A percentile compares a stretch with the other conserved stretches of the same genome.
phyloP scores from a whole-genome alignment of 1,140 invertebrate genomes.

The Macrocentrus cingulum region DNA sequence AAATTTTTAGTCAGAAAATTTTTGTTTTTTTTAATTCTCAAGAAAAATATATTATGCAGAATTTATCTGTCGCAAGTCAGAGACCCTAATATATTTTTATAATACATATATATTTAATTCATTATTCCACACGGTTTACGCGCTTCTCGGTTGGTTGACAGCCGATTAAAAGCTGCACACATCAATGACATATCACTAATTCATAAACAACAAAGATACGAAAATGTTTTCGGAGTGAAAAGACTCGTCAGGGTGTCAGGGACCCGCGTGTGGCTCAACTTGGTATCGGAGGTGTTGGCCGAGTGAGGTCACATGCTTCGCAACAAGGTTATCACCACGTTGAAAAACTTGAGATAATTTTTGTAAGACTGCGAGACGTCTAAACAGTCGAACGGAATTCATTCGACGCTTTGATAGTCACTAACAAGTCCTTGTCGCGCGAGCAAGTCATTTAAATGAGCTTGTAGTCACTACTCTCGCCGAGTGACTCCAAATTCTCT shows the following conservation, averaged over 20 bases:
- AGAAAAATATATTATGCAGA: slow-evolving; percentile 1
- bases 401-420: slow-evolving; percentile 19
- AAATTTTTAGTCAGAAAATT: no score
- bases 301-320: slow-evolving; percentile 38
- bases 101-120: no score
- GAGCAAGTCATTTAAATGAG: neutral
- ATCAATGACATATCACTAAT: no score
- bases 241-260: neutral
- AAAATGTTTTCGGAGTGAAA: no score
- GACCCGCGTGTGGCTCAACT: slow-evolving; percentile 32
- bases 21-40: no score
- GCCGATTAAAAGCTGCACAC: no score
- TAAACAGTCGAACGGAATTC: slow-evolving; percentile 43
- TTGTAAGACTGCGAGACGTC: slow-evolving; percentile 40
- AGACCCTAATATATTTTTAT: no score
- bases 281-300: slow-evolving; percentile 42
- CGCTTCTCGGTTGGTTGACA: no score
- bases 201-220: no score
- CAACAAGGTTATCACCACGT: slow-evolving; percentile 46
- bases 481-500: no score
- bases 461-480: neutral
- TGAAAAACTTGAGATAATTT: slow-evolving; percentile 38
- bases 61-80: no score
- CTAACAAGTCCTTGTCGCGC: neutral
- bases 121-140: no score